phyloP scores from a whole-genome alignment of 2,113 vertebrate species.

The Phaethon lepturus region DNA sequence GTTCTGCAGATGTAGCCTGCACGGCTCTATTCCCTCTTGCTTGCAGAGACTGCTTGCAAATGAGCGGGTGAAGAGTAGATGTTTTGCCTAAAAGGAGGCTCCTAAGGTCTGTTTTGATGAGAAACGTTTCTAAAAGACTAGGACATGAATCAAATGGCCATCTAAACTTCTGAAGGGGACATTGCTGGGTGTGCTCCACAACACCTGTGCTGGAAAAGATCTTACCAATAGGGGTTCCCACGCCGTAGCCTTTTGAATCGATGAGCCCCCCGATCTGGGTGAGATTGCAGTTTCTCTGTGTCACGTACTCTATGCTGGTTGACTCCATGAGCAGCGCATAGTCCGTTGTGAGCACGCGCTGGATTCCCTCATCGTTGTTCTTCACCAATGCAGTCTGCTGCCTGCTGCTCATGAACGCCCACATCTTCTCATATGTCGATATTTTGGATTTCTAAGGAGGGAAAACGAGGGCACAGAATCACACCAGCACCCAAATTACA shows the following conservation, averaged over 20 bases:
- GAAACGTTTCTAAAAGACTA: not conserved
- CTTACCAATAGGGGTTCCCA: slow-evolving; percentile 97
- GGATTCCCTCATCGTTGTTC: slow-evolving; percentile 94
- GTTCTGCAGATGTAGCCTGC: not conserved
- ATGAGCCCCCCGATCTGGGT: slow-evolving; percentile 97
- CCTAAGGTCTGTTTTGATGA: not conserved
- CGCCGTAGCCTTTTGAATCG: slow-evolving; percentile 97
- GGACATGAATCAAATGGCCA: accelerated
- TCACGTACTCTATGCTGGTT: slow-evolving; percentile 97
- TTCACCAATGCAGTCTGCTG: slow-evolving; percentile 94
- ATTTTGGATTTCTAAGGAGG: slow-evolving; percentile 93
- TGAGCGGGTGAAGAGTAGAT: not conserved
- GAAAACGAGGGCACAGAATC: not conserved
- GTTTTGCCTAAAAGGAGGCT: not conserved
- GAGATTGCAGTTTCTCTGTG: slow-evolving; percentile 97
- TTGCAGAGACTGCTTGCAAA: not conserved
- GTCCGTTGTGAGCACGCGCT: slow-evolving; percentile 92
- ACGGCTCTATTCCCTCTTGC: not conserved
- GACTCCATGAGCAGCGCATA: slow-evolving; percentile 98
- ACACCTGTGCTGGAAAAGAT: not conserved
- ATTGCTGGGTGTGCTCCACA: too few species aligned
- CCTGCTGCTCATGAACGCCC: slow-evolving; percentile 98
- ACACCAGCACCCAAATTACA: not conserved
- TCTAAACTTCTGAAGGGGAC: not conserved
- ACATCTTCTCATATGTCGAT: slow-evolving; percentile 99